Evolutionary conservation across 2,888 invertebrate genomes (phyloP).

Genomic region (Dryocosmus kuriphilus): DNA sequence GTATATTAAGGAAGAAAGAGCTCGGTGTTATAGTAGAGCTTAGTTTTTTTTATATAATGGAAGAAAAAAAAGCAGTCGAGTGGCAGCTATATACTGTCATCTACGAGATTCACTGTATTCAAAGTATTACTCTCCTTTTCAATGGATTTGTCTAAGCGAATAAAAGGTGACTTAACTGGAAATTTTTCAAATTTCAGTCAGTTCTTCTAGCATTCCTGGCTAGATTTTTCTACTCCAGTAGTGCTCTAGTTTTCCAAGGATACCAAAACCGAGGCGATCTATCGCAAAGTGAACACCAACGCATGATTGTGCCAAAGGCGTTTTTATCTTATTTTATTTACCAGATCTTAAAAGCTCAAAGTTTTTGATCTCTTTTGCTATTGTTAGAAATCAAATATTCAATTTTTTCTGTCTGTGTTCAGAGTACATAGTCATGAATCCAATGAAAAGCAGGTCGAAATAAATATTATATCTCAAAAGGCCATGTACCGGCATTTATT

Average conservation of each 20-base stretch:
- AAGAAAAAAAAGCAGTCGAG: conserved; percentile 43
- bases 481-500: conserved; percentile 15
- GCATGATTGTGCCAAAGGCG: conserved; percentile 35
- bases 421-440: conserved; percentile 6
- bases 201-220: background rate
- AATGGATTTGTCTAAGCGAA: conserved; percentile 22
- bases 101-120: conserved; percentile 34
- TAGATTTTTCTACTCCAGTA: conserved; percentile 24
- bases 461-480: conserved; percentile 30
- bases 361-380: conserved; percentile 22
- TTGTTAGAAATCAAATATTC: background rate
- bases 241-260: conserved; percentile 21
- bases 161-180: conserved; percentile 8
- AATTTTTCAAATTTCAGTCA: conserved; percentile 5
- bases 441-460: conserved; percentile 32
- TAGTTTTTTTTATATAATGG: conserved; percentile 58
- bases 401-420: background rate
- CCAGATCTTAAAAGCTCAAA: background rate
- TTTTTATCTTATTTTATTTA: conserved; percentile 16
- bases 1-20: conserved; percentile 35
- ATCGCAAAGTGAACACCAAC: conserved; percentile 18
- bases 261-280: conserved; percentile 22
- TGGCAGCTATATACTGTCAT: conserved; percentile 39
- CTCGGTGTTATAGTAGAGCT: conserved; percentile 47
- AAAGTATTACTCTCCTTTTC: conserved; percentile 35